A percentile compares a stretch with the other conserved stretches of the same genome.
phyloP scores from a whole-genome alignment of 2,888 invertebrate species.

The Clitarchus hookeri region DNA sequence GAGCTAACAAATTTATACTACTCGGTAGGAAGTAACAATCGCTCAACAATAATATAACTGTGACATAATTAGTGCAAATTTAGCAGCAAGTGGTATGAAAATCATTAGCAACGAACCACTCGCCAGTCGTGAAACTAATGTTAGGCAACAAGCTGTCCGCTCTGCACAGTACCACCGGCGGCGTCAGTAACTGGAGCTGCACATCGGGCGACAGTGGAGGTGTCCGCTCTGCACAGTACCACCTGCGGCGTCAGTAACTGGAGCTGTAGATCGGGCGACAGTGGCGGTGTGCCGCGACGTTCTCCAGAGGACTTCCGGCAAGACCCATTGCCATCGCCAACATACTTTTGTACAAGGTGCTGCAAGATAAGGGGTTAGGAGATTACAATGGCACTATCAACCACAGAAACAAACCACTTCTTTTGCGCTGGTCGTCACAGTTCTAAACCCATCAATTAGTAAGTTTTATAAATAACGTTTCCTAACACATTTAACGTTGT shows the following conservation, averaged over 20 bases:
- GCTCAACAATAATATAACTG: not conserved
- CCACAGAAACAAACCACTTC: not conserved
- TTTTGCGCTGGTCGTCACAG: not conserved
- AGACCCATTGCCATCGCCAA: not conserved
- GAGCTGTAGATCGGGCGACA: not conserved
- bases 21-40: not conserved
- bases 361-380: not conserved
- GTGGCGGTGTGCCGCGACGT: not conserved
- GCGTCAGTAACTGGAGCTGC: not conserved
- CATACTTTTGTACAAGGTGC: not conserved
- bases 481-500: not conserved
- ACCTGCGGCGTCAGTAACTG: not conserved
- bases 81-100: not conserved
- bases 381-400: not conserved
- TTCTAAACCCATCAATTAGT: conserved; percentile 14
- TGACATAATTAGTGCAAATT: not conserved
- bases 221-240: no score
- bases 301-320: not conserved
- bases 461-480: not conserved
- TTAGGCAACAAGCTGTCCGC: no score
- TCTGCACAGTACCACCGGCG: no score
- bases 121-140: no score
- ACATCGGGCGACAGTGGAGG: not conserved
- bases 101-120: not conserved
- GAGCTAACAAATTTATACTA: not conserved